Conservation (phyloP, 2,113 vertebrate genomes). For the Laterallus jamaicensis region DNA sequence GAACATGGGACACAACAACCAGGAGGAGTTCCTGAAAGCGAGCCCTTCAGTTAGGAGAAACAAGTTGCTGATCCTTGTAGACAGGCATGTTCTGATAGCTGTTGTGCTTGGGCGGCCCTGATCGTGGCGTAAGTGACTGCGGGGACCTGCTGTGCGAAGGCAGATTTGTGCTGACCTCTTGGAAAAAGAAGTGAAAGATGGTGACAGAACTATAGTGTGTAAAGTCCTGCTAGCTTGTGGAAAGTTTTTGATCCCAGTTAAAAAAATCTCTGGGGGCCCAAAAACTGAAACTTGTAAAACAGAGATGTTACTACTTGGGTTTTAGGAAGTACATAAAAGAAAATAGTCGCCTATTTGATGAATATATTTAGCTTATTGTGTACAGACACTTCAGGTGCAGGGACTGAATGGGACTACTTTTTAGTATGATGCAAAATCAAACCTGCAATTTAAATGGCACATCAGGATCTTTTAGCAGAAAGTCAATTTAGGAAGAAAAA, state of each 20-base stretch:
- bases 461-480: background rate
- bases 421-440: background rate
- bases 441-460: background rate
- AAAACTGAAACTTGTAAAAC: background rate
- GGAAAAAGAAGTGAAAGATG: background rate
- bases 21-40: background rate
- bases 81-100: background rate
- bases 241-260: background rate
- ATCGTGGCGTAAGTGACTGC: background rate
- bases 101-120: no score
- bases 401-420: background rate
- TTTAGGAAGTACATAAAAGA: background rate
- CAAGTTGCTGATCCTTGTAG: no score
- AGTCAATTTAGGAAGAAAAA: background rate
- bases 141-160: background rate
- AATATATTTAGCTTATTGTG: background rate
- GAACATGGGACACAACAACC: background rate
- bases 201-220: background rate
- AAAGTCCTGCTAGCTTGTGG: background rate
- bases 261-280: background rate
- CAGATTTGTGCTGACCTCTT: background rate
- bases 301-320: background rate
- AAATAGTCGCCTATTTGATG: background rate
- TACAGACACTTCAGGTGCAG: background rate
- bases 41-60: background rate